phyloP scores from a whole-genome alignment of 2,888 invertebrate species.

The Sialis fuliginosa region DNA sequence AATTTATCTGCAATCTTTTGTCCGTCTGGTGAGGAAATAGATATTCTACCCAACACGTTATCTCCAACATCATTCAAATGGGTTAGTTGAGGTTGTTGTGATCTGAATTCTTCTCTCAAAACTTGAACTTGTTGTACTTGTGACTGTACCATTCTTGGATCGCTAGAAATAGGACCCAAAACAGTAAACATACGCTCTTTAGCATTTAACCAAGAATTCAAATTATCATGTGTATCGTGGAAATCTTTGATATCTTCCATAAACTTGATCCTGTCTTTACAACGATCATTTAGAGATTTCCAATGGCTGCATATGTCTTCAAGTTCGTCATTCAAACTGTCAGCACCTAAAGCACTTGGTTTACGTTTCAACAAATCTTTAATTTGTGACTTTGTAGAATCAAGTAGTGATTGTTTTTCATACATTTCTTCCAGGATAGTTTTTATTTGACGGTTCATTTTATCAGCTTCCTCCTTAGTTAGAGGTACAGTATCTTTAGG shows the following conservation, averaged over 20 bases:
- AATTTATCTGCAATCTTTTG: slow-evolving; percentile 54
- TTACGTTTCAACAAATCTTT: slow-evolving; percentile 74
- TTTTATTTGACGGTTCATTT: slow-evolving; percentile 65
- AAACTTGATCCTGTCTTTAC: slow-evolving; percentile 57
- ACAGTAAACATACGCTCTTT: slow-evolving; percentile 94
- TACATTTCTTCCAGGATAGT: slow-evolving; percentile 79
- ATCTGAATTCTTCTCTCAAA: slow-evolving; percentile 83
- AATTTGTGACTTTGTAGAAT: slow-evolving; percentile 76
- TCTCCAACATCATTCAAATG: slow-evolving; percentile 70
- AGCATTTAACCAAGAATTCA: slow-evolving; percentile 73
- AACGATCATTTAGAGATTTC: slow-evolving; percentile 70
- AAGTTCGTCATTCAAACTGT: slow-evolving; percentile 66
- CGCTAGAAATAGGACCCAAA: slow-evolving; percentile 88
- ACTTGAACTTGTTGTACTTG: slow-evolving; percentile 93
- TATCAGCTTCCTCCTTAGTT: slow-evolving; percentile 81
- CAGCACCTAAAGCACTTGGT: slow-evolving; percentile 67
- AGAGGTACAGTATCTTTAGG: slow-evolving; percentile 65
- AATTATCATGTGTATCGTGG: slow-evolving; percentile 70
- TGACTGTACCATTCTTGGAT: slow-evolving; percentile 87
- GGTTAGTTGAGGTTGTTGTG: slow-evolving; percentile 78
- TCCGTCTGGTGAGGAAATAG: slow-evolving; percentile 37
- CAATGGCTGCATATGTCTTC: slow-evolving; percentile 68
- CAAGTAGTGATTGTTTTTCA: slow-evolving; percentile 77
- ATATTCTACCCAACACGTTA: slow-evolving; percentile 42
- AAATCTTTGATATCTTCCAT: slow-evolving; percentile 83